Evolutionary conservation across 2,888 invertebrate genomes (phyloP).

Genomic region (Slavum lentiscoides): DNA sequence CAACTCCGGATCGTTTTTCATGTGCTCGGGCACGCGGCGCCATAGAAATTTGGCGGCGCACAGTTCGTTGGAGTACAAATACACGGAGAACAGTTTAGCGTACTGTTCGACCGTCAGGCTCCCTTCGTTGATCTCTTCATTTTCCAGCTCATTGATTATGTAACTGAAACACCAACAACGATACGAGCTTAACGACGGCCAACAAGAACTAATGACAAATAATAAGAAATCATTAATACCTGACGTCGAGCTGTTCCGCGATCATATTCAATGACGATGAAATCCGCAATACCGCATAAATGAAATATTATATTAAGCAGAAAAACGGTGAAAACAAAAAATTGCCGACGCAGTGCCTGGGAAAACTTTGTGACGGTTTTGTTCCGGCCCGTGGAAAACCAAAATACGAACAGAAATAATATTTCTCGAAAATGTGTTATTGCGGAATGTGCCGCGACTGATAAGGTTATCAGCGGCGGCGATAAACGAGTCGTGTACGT

Average conservation of each 20-base stretch:
- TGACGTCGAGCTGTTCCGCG: constrained; percentile 3
- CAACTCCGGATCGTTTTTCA: constrained; percentile 22
- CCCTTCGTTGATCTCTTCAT: constrained; percentile 11
- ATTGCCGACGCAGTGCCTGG: too few relatives aligned
- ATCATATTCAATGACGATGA: neutral
- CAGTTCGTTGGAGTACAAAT: constrained; percentile 22
- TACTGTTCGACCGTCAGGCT: constrained; percentile 11
- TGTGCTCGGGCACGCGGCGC: constrained; percentile 26
- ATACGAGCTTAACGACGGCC: neutral
- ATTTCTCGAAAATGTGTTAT: too few relatives aligned
- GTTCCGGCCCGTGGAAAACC: too few relatives aligned
- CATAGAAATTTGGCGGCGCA: constrained; percentile 36
- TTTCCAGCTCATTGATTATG: constrained; percentile 14
- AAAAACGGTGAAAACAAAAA: too few relatives aligned
- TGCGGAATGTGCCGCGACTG: too few relatives aligned
- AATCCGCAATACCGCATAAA: too few relatives aligned
- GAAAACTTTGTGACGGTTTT: too few relatives aligned
- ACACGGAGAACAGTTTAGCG: constrained; percentile 26
- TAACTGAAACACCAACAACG: constrained; percentile 9
- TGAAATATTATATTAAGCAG: too few relatives aligned
- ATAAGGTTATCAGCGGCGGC: too few relatives aligned
- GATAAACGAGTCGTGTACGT: too few relatives aligned
- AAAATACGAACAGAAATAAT: too few relatives aligned
- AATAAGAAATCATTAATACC: neutral
- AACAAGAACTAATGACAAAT: too few relatives aligned